These are phyloP conservation scores for Macrosoma leucophasiata DNA, from an alignment of 2,888 invertebrate species.

Conservation along the genomic window DNA sequence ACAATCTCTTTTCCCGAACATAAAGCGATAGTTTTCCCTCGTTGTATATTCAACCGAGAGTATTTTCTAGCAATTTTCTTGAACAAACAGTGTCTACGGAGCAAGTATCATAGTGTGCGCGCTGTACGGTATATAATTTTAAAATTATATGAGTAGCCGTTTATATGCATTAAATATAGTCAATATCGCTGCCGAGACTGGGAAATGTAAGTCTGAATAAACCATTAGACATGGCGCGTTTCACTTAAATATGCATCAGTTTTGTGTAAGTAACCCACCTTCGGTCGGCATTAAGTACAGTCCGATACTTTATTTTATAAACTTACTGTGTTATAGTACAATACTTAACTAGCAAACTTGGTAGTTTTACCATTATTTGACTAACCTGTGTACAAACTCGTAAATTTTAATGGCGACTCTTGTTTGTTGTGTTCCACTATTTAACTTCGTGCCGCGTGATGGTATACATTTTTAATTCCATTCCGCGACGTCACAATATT, in stretches of 20 bases:
- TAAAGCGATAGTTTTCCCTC: too few species aligned
- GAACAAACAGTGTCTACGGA: too few species aligned
- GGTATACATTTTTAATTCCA: constrained; percentile 47
- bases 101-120: too few species aligned
- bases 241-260: constrained; percentile 70
- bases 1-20: too few species aligned
- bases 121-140: too few species aligned
- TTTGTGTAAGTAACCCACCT: constrained; percentile 70
- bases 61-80: too few species aligned
- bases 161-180: constrained; percentile 60
- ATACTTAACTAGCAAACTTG: constrained; percentile 53
- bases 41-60: too few species aligned
- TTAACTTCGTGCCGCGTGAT: constrained; percentile 43
- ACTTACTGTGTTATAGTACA: constrained; percentile 45
- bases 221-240: constrained; percentile 59
- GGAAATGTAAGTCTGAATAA: constrained; percentile 68
- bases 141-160: too few species aligned
- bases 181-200: constrained; percentile 56
- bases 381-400: constrained; percentile 33
- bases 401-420: constrained; percentile 56
- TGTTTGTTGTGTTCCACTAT: constrained; percentile 31
- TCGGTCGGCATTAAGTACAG: constrained; percentile 49
- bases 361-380: constrained; percentile 50
- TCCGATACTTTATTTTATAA: constrained; percentile 67
- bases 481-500: constrained; percentile 17